A percentile compares a stretch with the other conserved stretches of the same genome.
These are phyloP conservation scores for Pterostichus madidus DNA, from an alignment of 2,888 invertebrate genomes.

Conservation along the genomic window DNA sequence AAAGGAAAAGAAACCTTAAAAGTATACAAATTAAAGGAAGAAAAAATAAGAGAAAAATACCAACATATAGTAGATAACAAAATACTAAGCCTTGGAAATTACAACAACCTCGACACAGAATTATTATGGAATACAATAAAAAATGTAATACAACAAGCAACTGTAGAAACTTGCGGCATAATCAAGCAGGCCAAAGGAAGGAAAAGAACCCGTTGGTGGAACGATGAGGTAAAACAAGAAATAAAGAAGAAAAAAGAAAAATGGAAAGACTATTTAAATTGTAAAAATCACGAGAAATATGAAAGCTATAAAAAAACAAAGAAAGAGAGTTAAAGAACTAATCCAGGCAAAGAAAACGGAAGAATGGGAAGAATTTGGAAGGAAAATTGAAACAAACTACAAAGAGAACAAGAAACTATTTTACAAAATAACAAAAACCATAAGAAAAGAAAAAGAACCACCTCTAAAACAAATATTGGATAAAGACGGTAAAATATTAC, in stretches of 20 bases:
- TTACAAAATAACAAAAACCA: neutral
- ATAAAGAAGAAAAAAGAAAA: neutral
- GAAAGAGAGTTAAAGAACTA: neutral
- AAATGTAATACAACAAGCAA: neutral
- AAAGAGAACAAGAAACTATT: slow-evolving; percentile 5
- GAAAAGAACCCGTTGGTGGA: neutral
- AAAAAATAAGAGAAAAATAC: neutral
- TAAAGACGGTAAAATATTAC: neutral
- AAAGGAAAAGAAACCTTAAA: neutral
- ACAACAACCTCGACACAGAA: neutral
- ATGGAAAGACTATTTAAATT: neutral
- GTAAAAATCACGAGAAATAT: neutral
- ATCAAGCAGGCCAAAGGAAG: neutral
- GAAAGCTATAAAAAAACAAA: neutral
- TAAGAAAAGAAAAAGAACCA: neutral
- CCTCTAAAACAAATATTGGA: slow-evolving; percentile 5
- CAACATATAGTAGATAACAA: neutral
- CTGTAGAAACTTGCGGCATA: neutral
- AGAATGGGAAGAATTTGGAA: neutral
- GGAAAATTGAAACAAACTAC: neutral
- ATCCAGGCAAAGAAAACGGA: neutral
- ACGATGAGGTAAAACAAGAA: neutral
- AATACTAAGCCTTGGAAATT: neutral
- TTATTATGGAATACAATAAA: neutral
- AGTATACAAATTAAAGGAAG: neutral